Conservation (phyloP, 2,888 invertebrate genomes). For the Papilio protenor region DNA sequence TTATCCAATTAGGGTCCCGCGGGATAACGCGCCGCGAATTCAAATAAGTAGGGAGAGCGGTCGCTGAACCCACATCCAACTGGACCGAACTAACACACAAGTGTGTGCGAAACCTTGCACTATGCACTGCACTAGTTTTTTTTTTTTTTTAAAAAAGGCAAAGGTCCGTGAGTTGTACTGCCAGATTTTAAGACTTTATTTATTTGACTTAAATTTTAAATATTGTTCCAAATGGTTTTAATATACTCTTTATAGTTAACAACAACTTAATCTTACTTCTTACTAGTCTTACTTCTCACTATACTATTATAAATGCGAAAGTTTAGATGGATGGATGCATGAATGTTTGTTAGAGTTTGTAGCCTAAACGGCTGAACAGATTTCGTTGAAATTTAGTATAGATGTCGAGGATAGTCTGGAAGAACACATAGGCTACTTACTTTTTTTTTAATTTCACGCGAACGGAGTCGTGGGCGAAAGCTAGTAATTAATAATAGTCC, state of each 20-base stretch:
- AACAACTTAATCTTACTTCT: no score
- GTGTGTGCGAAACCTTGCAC: slow-evolving; percentile 44
- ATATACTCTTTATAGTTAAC: not conserved
- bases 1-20: slow-evolving; percentile 83
- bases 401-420: no score
- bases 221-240: not conserved
- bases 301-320: no score
- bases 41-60: slow-evolving; percentile 83
- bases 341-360: no score
- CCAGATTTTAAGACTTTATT: not conserved
- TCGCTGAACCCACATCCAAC: slow-evolving; percentile 80
- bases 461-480: no score
- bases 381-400: no score
- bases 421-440: no score
- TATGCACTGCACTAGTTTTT: slow-evolving; percentile 27
- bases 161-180: not conserved
- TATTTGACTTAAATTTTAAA: not conserved
- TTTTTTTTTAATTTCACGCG: no score
- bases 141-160: not conserved
- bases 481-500: not conserved
- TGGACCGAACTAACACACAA: slow-evolving; percentile 67
- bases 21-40: slow-evolving; percentile 83
- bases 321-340: no score
- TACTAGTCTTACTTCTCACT: no score
- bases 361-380: no score